Evolutionary conservation across 1,140 invertebrate genomes (phyloP).

Genomic region (Pseudoatta argentina): DNA sequence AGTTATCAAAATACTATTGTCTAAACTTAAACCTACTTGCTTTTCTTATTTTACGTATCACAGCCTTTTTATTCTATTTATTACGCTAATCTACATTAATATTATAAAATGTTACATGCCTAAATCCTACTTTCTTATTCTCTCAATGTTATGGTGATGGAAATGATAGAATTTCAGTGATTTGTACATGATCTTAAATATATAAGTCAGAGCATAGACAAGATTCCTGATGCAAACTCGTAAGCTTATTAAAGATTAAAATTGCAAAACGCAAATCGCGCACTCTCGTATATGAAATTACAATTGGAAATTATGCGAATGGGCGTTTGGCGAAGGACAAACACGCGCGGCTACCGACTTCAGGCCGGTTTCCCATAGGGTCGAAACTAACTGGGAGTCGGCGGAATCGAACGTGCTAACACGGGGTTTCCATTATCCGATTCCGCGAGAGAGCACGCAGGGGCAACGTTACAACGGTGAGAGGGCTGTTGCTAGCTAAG

Average conservation of each 20-base stretch:
- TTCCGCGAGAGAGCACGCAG: constrained; percentile 46
- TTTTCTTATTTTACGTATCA: too few species aligned
- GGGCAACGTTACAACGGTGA: constrained; percentile 30
- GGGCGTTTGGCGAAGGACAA: constrained; percentile 52
- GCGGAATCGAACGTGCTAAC: constrained; percentile 69
- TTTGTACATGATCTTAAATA: background rate
- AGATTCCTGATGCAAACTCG: background rate
- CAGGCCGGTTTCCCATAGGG: constrained; percentile 56
- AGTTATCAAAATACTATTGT: too few species aligned
- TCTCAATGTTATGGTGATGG: too few species aligned
- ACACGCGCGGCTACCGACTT: constrained; percentile 39
- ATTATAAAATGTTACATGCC: too few species aligned
- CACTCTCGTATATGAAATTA: constrained; percentile 47
- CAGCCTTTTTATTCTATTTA: too few species aligned
- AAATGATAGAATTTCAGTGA: background rate
- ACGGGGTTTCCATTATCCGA: constrained; percentile 74
- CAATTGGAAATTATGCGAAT: constrained; percentile 52
- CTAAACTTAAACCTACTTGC: too few species aligned
- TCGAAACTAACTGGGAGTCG: constrained; percentile 52
- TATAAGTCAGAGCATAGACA: background rate
- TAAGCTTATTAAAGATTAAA: constrained; percentile 33
- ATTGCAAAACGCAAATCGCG: constrained; percentile 52
- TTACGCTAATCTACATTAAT: too few species aligned
- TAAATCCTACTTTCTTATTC: too few species aligned
- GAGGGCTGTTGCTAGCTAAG: constrained; percentile 65